A percentile compares a stretch with the other conserved stretches of the same genome.
phyloP scores from a whole-genome alignment of 37 sponge, comb jelly and placozoan genomes.

The Agelas oroides region DNA sequence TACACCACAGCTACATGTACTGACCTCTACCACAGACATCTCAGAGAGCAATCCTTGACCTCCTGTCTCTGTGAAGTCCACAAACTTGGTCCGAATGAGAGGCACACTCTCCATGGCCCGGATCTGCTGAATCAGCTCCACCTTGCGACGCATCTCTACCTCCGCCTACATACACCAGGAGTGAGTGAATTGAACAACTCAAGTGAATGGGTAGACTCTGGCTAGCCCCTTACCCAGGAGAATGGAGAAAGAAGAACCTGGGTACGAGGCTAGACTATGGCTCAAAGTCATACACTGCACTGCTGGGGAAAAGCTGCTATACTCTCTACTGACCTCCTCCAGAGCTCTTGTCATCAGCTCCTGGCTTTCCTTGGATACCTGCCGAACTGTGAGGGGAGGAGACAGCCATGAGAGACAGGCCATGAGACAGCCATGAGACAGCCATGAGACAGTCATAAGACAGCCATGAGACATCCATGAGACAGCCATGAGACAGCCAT shows the following conservation, averaged over 20 bases:
- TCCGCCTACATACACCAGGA: constrained; percentile 76
- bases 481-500: too few relatives aligned
- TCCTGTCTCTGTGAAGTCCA: constrained; percentile 91
- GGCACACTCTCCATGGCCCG: constrained; percentile 95
- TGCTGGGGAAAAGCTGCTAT: background rate
- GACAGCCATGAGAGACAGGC: too few relatives aligned
- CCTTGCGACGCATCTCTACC: constrained; percentile 87
- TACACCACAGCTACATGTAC: background rate
- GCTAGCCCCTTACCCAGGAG: too few relatives aligned
- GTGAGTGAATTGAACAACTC: background rate
- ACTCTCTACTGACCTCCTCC: constrained; percentile 79
- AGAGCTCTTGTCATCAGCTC: constrained; percentile 88
- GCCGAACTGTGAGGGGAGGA: constrained; percentile 65
- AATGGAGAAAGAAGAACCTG: too few relatives aligned
- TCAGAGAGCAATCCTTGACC: constrained; percentile 89
- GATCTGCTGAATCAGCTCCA: constrained; percentile 94
- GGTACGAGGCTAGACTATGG: too few relatives aligned
- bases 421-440: too few relatives aligned
- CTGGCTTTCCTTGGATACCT: constrained; percentile 87
- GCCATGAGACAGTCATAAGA: too few relatives aligned
- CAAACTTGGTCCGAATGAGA: constrained; percentile 82
- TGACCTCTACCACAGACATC: constrained; percentile 96
- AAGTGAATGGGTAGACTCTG: too few relatives aligned
- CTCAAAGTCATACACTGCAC: too few relatives aligned
- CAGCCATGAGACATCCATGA: background rate